Evolutionary conservation across 2,113 vertebrate genomes (phyloP), one percentile per base, ranked within the genome.

Genomic region (Blennius ocellaris): DNA sequence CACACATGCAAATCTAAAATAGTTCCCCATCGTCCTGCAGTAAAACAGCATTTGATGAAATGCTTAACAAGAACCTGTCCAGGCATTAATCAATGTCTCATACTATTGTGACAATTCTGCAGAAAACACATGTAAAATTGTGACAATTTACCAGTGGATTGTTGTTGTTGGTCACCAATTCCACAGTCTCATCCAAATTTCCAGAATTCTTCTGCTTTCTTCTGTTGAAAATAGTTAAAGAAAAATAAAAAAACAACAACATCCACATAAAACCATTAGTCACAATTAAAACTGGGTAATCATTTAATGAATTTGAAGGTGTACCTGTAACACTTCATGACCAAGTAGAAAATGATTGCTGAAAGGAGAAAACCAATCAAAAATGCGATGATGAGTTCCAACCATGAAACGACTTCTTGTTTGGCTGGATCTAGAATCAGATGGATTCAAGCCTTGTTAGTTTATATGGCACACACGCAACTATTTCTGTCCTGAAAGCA

Each of bases 121-220:
- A 30, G 45, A 36, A 8, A 41, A 30, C 40, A 30, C 2, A 14
- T 5, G 14, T 5, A 38, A 11, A 30, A 21, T 49, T 0, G 64
- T 60, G 6, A 8, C 7, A 62, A 40, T 16, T 82, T 82, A 89
- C 90, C 85, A 65, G 48, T 52, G 69, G 73, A 58, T 76, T 50
- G 0, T 69, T 76, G 10, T 73, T 67, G 66, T 12, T 49, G 36
- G 76, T 57, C 30, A 79, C 72, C 90, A 89, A 79, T 71, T 90
- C 82, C 56, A 86, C 5, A 57, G 78, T 74, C 43, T 70, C 44
- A 5, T 66, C 48, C 12, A 17, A 14, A 62, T 64, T 59, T n/a
- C 10, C 48, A 53, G 8, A 38, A 7, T 6, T 60, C 44, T 58
- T 84, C 14, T 6, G 6, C 43, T 69, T 79, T 56, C 14, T 75